Base-by-base conservation (phyloP, 2,797 vertebrate genomes). In the Setipinna tenuifilis region DNA sequence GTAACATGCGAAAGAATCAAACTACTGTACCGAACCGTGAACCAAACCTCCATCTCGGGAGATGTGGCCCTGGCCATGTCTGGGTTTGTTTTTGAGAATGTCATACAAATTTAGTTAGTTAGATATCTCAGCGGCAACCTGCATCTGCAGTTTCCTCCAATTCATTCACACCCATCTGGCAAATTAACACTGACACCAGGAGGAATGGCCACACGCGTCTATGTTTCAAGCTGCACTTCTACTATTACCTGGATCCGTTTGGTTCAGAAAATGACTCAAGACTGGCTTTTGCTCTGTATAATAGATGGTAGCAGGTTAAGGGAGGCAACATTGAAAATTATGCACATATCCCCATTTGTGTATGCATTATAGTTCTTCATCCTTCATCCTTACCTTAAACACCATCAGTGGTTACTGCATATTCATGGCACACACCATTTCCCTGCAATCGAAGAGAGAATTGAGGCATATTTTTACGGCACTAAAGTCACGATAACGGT, bases 401-500 rank as follows among this genome's bases (percentile, higher is more conserved):
- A 75, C 31, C 31, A 75, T 41, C 35, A 44, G 35, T 78, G 35
- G 71, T 78, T 44, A 46, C 81, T 83, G 31, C 41, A 83, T 83
- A 83, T 83, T 50, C 81, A 82, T 82, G 86, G 83, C 80, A 88
- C 68, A 83, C 87, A 87, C 87, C 82, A 85, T 31, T 84, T 82
- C 87, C 82, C 58, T 48, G 31, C 68, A 82, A 54, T 62, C 82
- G 87, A 87, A 88, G 87, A 82, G 81, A 88, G 75, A 84, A 89
- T 85, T 88, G 82, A 86, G 54, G 87, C 12, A 61, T 82, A 82
- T 92, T 91, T 91, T 61, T 62, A 83, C 89, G 88, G 89, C 83
- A 86, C 83, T 84, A 85, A 88, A 82, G 86, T 83, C 81, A 87
- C 90, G 89, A 91, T 88, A 90, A 91, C 86, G 90, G 91, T 96